These are phyloP conservation scores for Diabrotica undecimpunctata DNA, from an alignment of 1,140 invertebrate species.

Conservation along the genomic window DNA sequence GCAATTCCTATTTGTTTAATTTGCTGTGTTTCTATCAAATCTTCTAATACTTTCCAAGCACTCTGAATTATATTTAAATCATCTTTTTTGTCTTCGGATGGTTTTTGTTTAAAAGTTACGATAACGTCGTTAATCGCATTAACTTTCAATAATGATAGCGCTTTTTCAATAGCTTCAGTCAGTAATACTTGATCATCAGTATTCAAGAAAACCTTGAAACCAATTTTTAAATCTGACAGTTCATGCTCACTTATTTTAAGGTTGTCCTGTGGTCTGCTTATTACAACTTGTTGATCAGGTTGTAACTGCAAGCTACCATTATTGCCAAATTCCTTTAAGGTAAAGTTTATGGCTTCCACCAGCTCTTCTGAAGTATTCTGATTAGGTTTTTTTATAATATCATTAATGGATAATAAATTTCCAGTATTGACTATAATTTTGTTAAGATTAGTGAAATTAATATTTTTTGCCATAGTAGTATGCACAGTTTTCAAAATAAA, in stretches of 20 bases:
- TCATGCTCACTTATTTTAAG: slow-evolving; percentile 60
- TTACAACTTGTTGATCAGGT: slow-evolving; percentile 43
- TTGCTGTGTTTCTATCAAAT: slow-evolving; percentile 61
- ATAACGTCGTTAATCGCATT: slow-evolving; percentile 71
- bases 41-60: slow-evolving; percentile 71
- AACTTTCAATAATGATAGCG: slow-evolving; percentile 60
- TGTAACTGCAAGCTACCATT: slow-evolving; percentile 39
- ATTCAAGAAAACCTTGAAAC: slow-evolving; percentile 62
- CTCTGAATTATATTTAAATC: slow-evolving; percentile 62
- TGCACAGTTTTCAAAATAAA: no score
- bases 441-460: slow-evolving; percentile 8
- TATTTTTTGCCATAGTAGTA: neutral
- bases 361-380: slow-evolving; percentile 80
- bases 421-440: slow-evolving; percentile 68
- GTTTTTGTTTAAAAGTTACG: slow-evolving; percentile 61
- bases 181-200: slow-evolving; percentile 53
- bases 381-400: slow-evolving; percentile 77
- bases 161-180: slow-evolving; percentile 56
- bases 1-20: slow-evolving; percentile 79
- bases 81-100: slow-evolving; percentile 51
- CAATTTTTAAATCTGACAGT: slow-evolving; percentile 61
- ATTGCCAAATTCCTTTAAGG: slow-evolving; percentile 55
- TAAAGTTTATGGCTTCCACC: slow-evolving; percentile 67
- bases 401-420: slow-evolving; percentile 78
- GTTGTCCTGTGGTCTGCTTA: slow-evolving; percentile 54